Evolutionary conservation across 2,888 invertebrate genomes (phyloP), one percentile per base, ranked within the genome.

Genomic region (Choreutis nemorana): DNA sequence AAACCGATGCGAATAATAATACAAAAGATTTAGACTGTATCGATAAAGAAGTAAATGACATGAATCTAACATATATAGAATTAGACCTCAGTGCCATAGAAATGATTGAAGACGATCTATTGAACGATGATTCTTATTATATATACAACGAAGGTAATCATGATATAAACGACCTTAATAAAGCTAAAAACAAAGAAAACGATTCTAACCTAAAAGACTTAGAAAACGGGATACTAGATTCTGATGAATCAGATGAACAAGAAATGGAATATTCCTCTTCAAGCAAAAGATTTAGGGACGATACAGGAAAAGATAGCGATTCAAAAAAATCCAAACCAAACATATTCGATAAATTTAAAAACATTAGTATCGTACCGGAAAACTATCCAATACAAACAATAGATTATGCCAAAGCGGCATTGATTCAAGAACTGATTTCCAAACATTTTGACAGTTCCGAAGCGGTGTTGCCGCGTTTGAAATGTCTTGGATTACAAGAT

Each of bases 401-500:
- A 1, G 35, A 23, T 14, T 5, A 23, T 4, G 40, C 41, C 2
- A 14, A 26, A 1, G 33, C 45, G 2, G 42, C 39, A 30, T 23
- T 31, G 6, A 29, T 56, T 16, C 54, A 55, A 44, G 41, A 24
- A 10, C 21, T 37, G 6, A 42, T 64, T 9, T 42, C 45, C 6
- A 23, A 44, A 1, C 31, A 42, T 23, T 46, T 68, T 32, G 41
- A 49, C 4, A 28, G 40, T 2, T 14, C 26, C 0, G 26, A 34
- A 7, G 34, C 40, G 6, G 21, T 25, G 15, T 38, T 63, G 29
- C 66, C 68, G 2, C 28, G 49, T 9, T 36, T 70, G 0, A 53
- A 60, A 35, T 68, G 64, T 37, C 48, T 58, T 22, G 70, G 70
- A 2, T 36, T 58, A 1, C 39, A 55, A 46, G 44, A 58, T 37